Evolutionary conservation across 2,113 vertebrate genomes (phyloP), one percentile per base, ranked within the genome.

Genomic region (Collichthys lucidus): DNA sequence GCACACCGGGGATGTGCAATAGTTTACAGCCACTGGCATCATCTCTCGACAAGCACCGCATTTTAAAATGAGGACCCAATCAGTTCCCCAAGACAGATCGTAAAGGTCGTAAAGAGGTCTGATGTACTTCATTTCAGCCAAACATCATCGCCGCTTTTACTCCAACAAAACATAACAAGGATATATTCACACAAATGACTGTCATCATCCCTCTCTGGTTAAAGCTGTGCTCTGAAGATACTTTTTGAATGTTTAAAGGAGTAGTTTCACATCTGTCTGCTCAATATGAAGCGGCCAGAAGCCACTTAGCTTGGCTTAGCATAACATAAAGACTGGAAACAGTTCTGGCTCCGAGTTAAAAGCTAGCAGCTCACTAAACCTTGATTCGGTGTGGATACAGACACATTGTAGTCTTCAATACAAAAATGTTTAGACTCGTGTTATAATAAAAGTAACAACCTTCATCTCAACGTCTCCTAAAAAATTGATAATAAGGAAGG

Each of bases 21-120:
- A 73, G 77, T 87, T 92, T 85, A 82, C 86, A 85, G 83, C 84
- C 80, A 71, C 44, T 76, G 82, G 86, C 88, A 78, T 84, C 70
- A 73, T 83, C 83, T 81, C 70, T 74, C 80, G 74, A 85, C 74
- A 80, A 77, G 85, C 20, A 12, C 29, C 49, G 56, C 83, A 78
- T 90, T 80, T 82, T 77, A 52, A 89, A 89, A 88, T 78, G 74
- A 92, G 86, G 80, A 78, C 59, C 82, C 74, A 88, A 86, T 83
- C 71, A 86, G 60, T 80, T 82, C 83, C 83, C 90, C 74, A 70
- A 88, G 85, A 71, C 44, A 10, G 24, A 74, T 88, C 68, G 82
- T 14, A 74, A 35, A 65, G 90, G 91, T 92, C 85, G 62, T 35
- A 4, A 65, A 79, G 57, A 75, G 83, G 88, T 92, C 88, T 22